Evolutionary conservation across 2,797 vertebrate genomes (phyloP).

Genomic region (Alcedo atthis): DNA sequence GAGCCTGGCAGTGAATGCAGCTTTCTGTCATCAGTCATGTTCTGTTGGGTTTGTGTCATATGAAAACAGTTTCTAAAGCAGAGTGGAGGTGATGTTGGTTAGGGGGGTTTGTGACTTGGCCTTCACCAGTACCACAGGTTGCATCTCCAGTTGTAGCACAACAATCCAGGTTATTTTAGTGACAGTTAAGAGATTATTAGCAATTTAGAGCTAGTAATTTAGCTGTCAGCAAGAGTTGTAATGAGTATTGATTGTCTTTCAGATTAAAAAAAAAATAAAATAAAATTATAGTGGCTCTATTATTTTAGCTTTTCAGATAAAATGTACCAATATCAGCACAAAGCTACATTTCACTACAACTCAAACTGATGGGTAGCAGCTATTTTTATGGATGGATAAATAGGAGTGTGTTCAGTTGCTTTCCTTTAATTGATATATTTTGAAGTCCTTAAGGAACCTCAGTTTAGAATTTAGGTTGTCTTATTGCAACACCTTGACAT

Average conservation of each 20-base stretch:
- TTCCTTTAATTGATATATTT: neutral
- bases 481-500: neutral
- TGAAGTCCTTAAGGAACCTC: neutral
- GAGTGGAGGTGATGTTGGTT: rapidly evolving
- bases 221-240: neutral
- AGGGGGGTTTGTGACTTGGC: neutral
- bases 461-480: neutral
- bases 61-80: neutral
- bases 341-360: neutral
- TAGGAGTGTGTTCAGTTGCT: neutral
- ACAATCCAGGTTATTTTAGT: neutral
- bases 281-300: neutral
- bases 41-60: neutral
- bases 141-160: neutral
- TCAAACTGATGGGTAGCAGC: neutral
- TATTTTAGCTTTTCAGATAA: neutral
- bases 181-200: neutral
- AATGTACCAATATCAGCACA: neutral
- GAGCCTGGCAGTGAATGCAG: neutral
- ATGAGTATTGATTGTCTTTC: neutral
- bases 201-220: neutral
- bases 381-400: neutral
- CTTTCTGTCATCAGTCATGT: neutral
- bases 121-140: neutral
- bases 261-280: neutral